A percentile compares a stretch with the other conserved stretches of the same genome.
Evolutionary conservation across 1,140 invertebrate genomes (phyloP).

Genomic region (Cydia fagiglandana): DNA sequence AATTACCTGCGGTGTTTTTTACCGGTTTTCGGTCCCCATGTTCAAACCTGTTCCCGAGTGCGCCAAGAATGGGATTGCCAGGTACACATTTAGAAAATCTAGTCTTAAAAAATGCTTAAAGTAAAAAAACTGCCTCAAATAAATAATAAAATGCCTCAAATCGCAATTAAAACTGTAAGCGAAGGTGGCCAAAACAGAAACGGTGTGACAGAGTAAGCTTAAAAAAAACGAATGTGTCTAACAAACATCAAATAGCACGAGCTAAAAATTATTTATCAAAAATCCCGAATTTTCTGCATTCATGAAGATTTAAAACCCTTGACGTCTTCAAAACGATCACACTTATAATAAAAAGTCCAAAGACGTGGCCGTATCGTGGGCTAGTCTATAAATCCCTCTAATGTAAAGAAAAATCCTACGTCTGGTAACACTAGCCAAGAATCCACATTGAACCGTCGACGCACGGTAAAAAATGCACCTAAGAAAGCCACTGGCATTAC

Average conservation of each 20-base stretch:
- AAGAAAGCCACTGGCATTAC: slow-evolving; percentile 51
- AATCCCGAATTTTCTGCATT: too few relatives aligned
- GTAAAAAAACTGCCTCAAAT: background rate
- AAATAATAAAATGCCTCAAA: too few relatives aligned
- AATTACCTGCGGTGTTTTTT: slow-evolving; percentile 72
- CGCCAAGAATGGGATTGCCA: slow-evolving; percentile 37
- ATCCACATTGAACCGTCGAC: slow-evolving; percentile 54
- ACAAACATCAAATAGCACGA: too few relatives aligned
- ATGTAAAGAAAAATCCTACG: background rate
- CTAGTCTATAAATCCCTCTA: background rate
- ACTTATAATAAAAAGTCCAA: background rate
- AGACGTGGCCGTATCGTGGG: background rate
- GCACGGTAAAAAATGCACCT: slow-evolving; percentile 56
- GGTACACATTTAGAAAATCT: background rate
- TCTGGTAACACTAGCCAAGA: slow-evolving; percentile 37
- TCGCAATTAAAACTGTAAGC: too few relatives aligned
- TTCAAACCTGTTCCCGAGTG: slow-evolving; percentile 67
- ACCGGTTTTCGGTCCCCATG: slow-evolving; percentile 64
- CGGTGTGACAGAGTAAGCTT: too few relatives aligned
- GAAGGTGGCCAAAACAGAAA: too few relatives aligned
- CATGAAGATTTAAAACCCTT: too few relatives aligned
- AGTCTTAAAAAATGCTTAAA: background rate
- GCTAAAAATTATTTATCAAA: too few relatives aligned
- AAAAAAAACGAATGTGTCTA: too few relatives aligned
- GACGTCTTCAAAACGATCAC: too few relatives aligned